Conservation (phyloP, 1,140 invertebrate species). For the Cotesia typhae region DNA sequence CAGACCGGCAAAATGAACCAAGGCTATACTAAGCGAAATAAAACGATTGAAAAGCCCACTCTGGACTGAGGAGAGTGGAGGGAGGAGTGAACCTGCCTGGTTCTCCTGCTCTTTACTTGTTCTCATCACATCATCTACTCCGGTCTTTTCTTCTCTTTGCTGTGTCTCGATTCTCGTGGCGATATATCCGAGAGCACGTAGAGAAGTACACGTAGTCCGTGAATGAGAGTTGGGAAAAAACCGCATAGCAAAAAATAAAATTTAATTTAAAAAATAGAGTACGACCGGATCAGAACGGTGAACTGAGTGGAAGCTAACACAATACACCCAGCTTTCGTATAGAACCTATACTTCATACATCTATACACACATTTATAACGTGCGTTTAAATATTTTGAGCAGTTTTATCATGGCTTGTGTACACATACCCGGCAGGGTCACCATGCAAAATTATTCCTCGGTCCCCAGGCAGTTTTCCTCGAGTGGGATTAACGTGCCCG, state of each 20-base stretch:
- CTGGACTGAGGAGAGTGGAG: conserved; percentile 28
- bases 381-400: conserved; percentile 38
- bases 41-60: conserved; percentile 47
- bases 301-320: neutral
- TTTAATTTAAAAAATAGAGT: conserved; percentile 17
- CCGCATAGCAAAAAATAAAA: neutral
- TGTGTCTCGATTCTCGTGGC: conserved; percentile 37
- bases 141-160: conserved; percentile 23
- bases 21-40: conserved; percentile 52
- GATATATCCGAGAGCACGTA: conserved; percentile 10
- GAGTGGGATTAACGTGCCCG: conserved; percentile 17
- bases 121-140: conserved; percentile 13
- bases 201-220: neutral
- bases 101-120: conserved; percentile 9
- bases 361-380: neutral
- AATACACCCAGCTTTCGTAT: neutral
- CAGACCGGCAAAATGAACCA: conserved; percentile 51
- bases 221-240: conserved; percentile 33
- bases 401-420: conserved; percentile 31
- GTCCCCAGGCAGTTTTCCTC: conserved; percentile 24
- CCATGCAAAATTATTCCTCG: neutral
- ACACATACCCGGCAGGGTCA: conserved; percentile 23
- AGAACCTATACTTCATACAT: no score
- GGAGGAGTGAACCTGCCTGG: conserved; percentile 22
- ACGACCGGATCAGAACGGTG: conserved; percentile 19